These are phyloP conservation scores for Tuberolachnus salignus DNA, from an alignment of 2,888 invertebrate genomes.

Conservation along the genomic window DNA sequence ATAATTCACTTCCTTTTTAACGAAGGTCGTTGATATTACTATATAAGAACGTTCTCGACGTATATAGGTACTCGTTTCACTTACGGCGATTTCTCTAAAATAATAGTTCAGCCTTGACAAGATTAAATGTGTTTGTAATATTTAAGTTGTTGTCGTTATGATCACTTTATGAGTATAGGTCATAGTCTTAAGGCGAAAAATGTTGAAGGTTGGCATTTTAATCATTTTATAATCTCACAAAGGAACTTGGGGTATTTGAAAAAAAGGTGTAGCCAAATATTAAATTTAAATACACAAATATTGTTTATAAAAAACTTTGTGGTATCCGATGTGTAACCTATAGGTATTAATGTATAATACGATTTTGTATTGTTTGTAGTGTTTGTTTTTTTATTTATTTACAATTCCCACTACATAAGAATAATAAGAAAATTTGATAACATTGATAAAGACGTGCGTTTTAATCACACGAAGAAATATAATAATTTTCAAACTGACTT, in stretches of 20 bases:
- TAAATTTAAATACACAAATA: background rate
- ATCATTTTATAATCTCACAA: slow-evolving; percentile 8
- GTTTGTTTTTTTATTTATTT: too few species aligned
- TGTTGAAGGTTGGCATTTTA: slow-evolving; percentile 19
- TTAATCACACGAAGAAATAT: too few species aligned
- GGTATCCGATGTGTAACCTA: too few species aligned
- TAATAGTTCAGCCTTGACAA: slow-evolving; percentile 48
- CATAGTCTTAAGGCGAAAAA: background rate
- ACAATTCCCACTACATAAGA: too few species aligned
- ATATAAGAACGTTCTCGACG: slow-evolving; percentile 20
- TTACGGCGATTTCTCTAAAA: slow-evolving; percentile 51
- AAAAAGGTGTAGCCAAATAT: background rate
- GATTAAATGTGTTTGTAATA: slow-evolving; percentile 32
- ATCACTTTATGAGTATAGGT: background rate
- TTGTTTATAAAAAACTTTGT: too few species aligned
- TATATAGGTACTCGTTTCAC: slow-evolving; percentile 36
- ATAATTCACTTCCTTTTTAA: slow-evolving; percentile 52
- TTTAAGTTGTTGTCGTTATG: slow-evolving; percentile 16
- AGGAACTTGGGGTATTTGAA: background rate
- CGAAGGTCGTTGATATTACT: slow-evolving; percentile 46
- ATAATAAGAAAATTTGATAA: too few species aligned
- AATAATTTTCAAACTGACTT: too few species aligned
- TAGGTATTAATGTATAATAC: too few species aligned
- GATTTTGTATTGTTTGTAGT: too few species aligned
- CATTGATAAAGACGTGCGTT: too few species aligned